Conservation (phyloP, 2,113 vertebrate species). For the Anser brachyrhynchus region DNA sequence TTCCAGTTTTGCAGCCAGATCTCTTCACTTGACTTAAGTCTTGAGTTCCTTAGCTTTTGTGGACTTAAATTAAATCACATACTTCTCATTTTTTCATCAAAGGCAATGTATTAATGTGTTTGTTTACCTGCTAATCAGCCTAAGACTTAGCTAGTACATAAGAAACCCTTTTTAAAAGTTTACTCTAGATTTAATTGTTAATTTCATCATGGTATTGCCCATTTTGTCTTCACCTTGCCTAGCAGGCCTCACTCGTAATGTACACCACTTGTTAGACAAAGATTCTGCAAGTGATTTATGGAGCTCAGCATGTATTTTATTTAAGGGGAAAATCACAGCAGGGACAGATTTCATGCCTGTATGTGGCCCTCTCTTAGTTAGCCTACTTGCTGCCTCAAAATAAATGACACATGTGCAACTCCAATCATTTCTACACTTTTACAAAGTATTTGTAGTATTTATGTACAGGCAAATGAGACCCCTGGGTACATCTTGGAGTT, state of each 20-base stretch:
- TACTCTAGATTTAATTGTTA: neutral
- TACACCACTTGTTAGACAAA: neutral
- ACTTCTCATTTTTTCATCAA: neutral
- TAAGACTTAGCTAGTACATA: neutral
- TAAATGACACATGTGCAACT: slow-evolving; percentile 30
- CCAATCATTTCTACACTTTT: slow-evolving; percentile 12
- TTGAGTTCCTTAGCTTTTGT: neutral
- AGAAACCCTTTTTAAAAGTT: neutral
- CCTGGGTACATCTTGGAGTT: neutral
- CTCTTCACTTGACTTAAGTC: neutral
- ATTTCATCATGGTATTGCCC: neutral
- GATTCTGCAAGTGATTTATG: slow-evolving; percentile 28
- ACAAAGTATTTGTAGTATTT: slow-evolving; percentile 23
- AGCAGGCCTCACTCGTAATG: neutral
- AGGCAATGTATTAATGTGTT: neutral
- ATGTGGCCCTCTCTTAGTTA: neutral
- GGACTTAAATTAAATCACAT: neutral
- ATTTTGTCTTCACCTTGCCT: neutral
- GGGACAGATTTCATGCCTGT: slow-evolving; percentile 36
- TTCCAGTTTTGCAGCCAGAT: neutral
- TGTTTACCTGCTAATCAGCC: neutral
- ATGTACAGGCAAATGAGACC: neutral
- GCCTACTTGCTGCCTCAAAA: neutral
- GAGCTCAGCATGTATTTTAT: neutral
- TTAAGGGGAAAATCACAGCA: slow-evolving; percentile 44